Conservation (phyloP, 1,140 invertebrate species). For the Drosophila teissieri region DNA sequence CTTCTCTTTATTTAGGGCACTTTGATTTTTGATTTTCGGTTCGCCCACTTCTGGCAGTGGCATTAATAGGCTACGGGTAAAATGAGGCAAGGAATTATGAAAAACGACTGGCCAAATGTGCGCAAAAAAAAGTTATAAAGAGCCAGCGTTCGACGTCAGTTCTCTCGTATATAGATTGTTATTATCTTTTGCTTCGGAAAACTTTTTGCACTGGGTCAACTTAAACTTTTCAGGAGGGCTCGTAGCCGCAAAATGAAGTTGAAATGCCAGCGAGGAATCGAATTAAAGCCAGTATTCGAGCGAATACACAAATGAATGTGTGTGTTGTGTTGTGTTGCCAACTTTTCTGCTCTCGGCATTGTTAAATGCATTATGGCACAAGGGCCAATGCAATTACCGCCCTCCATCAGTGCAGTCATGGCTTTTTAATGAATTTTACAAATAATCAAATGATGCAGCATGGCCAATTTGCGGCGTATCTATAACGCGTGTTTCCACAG, state of each 20-base stretch:
- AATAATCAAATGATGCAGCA: constrained; percentile 66
- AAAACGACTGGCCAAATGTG: constrained; percentile 65
- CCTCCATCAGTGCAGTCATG: constrained; percentile 19
- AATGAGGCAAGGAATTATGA: constrained; percentile 57
- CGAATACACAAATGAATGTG: neutral
- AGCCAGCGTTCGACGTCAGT: constrained; percentile 57
- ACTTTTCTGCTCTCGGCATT: constrained; percentile 9
- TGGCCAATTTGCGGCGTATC: constrained; percentile 48
- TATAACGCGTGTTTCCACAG: constrained; percentile 28
- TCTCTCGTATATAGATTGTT: constrained; percentile 41
- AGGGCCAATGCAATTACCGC: constrained; percentile 49
- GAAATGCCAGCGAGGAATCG: constrained; percentile 24
- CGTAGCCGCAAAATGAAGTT: constrained; percentile 15
- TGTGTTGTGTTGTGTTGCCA: neutral
- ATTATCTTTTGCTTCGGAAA: constrained; percentile 33
- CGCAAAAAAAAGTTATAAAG: constrained; percentile 52
- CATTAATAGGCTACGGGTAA: constrained; percentile 54
- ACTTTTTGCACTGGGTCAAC: constrained; percentile 31
- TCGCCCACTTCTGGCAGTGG: constrained; percentile 29
- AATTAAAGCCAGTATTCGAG: constrained; percentile 31
- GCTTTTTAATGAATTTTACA: constrained; percentile 57
- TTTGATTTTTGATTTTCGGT: constrained; percentile 53
- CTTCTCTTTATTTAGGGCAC: constrained; percentile 66
- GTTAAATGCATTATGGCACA: constrained; percentile 41
- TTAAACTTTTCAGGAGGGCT: constrained; percentile 29